Base-by-base conservation (phyloP, 2,888 invertebrate species). In the Pachycephus smyrnensis region DNA sequence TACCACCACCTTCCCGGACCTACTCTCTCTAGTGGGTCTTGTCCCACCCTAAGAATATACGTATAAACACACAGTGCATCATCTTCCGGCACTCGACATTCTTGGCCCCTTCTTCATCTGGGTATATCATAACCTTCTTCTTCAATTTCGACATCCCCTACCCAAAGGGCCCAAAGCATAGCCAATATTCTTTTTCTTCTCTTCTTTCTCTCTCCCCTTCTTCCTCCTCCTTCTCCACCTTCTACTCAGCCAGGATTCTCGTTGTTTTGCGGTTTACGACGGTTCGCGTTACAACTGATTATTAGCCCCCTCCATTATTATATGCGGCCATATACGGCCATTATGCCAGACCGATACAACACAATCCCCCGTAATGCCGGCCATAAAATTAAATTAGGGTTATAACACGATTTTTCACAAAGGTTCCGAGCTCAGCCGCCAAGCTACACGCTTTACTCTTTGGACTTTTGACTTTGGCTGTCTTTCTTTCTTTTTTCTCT, bases 351-450 rank as follows among this genome's bases (percentile, higher is more conserved):
- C 84, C 81, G 80, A 84, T 82, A 80, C 80, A 79, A 83, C 83
- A 84, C 83, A 85, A 82, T 82, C 80, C 82, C 81, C 80, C 81
- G 89, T 91, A 91, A 91, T 90, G 88, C 86, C 87, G 88, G 89
- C 87, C 90, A 91, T 91, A 91, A 91, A 91, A 91, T 91, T 91
- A 91, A 91, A 91, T 91, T 91, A 91, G 91, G 91, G 91, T 91
- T 91, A 91, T 91, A 91, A 91, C 91, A 88, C 90, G 89, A 91
- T 91, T 91, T 91, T 91, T 91, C 90, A 90, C 90, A 90, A 90
- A 90, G 90, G 89, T 88, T 86, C 87, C 86, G 86, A 84, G 83
- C 81, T 37, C 35, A 31, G 71, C 75, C 73, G 75, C 71, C 55
- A 76, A 68, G 71, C 78, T 73, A 78, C 76, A 55, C 40, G 40